Evolutionary conservation across 2,888 invertebrate genomes (phyloP), one percentile per base, ranked within the genome.

Genomic region (Volucella inflata): DNA sequence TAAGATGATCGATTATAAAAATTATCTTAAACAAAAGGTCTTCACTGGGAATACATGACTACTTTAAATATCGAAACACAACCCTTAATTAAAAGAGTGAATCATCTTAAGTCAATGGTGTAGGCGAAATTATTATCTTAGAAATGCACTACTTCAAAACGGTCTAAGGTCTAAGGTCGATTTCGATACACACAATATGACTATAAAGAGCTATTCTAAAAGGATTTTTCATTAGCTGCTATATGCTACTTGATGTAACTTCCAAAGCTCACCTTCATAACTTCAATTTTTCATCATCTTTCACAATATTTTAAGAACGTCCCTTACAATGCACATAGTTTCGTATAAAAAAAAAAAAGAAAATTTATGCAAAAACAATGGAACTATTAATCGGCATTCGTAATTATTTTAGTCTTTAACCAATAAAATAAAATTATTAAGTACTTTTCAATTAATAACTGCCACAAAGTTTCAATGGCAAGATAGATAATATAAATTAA

Each of bases 401-500:
- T 42, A 48, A 17, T 38, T 40, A 65, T 17, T 67, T 0, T 40
- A 42, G 12, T 14, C 14, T n/a, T 68, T 55, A 30, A 53, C 40
- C 53, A 53, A 6, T 53, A 17, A 44, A 50, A 17, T 17, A 11
- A 14, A 48, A 16, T 40, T 36, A 44, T 12, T 64, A 30, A 30
- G 30, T 30, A 30, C 30, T 53, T 9, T 51, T 51, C 65, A n/a
- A 16, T 48, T 65, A 4, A 53, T n/a, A 67, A 51, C 50, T 21
- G 60, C 57, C 57, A 38, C 12, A 42, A 9, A 14, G n/a, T 38
- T 30, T 21, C n/a, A 55, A 77, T 77, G 68, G 68, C 77, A 77
- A 70, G 53, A 68, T 51, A 55, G 16, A 68, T 67, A 60, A 68
- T 68, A 60, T 30, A 30, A 67, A 38, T 71, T 48, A 57, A 57